Percentiles rank a stretch among this genome's conserved stretches.
Evolutionary conservation across 2,797 vertebrate genomes (phyloP).

Genomic region (Etheostoma nigrum): DNA sequence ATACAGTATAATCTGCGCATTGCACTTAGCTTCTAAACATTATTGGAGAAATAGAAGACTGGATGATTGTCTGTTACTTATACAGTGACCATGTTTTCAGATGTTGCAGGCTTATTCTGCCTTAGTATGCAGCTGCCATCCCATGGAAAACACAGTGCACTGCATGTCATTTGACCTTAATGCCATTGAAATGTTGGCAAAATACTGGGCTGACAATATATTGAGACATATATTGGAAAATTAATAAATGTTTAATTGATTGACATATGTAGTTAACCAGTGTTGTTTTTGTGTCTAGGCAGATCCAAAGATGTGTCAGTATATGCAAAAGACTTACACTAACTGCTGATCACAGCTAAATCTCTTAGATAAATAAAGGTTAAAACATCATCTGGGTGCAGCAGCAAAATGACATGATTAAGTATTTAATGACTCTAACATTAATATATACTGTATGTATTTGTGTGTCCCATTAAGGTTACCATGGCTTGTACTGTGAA

Average conservation of each 20-base stretch:
- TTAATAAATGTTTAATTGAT: background rate
- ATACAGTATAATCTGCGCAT: background rate
- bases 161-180: slow-evolving; percentile 52
- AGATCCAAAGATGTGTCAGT: background rate
- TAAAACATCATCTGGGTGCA: background rate
- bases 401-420: background rate
- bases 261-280: background rate
- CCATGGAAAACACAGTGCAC: slow-evolving; percentile 72
- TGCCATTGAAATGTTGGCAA: background rate
- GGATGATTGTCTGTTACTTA: background rate
- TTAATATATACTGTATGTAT: slow-evolving; percentile 13
- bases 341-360: background rate
- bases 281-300: background rate
- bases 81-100: slow-evolving; percentile 35
- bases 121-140: slow-evolving; percentile 78
- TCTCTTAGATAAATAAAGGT: background rate
- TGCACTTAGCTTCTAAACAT: background rate
- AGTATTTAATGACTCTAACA: background rate
- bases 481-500: slow-evolving; percentile 97
- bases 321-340: background rate
- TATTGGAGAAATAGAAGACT: background rate
- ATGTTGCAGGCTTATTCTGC: slow-evolving; percentile 37
- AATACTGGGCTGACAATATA: background rate
- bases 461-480: slow-evolving; percentile 84
- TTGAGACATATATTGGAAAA: background rate